Evolutionary conservation across 2,113 vertebrate genomes (phyloP).

Genomic region (Microtus ochrogaster): DNA sequence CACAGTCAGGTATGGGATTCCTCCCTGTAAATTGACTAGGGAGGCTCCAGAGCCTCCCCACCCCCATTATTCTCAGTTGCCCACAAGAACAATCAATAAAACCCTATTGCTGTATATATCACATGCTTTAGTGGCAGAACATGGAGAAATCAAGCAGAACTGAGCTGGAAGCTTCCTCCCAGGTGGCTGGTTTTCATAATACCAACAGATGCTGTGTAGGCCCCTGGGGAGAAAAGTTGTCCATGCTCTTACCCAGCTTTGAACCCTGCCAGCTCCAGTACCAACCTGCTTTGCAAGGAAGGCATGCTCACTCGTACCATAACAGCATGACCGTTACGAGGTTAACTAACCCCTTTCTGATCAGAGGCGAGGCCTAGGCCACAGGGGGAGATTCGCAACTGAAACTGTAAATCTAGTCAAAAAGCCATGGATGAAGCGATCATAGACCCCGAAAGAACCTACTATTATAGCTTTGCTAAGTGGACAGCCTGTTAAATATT

Average conservation of each 20-base stretch:
- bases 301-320: too few species aligned
- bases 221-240: background rate
- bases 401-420: background rate
- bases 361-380: background rate
- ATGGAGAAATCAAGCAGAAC: background rate
- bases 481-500: background rate
- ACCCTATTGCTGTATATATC: background rate
- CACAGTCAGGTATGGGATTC: background rate
- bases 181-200: background rate
- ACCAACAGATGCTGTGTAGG: background rate
- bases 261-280: background rate
- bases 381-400: background rate
- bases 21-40: background rate
- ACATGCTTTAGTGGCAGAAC: background rate
- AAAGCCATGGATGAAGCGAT: background rate
- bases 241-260: background rate
- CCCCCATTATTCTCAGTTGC: background rate
- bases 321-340: background rate
- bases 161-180: background rate
- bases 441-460: background rate
- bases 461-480: background rate
- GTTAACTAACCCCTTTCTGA: background rate
- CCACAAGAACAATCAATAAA: background rate
- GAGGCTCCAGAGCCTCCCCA: background rate
- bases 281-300: background rate